Conservation (phyloP, 2,113 vertebrate genomes). For the Mormyrus iriodes region DNA sequence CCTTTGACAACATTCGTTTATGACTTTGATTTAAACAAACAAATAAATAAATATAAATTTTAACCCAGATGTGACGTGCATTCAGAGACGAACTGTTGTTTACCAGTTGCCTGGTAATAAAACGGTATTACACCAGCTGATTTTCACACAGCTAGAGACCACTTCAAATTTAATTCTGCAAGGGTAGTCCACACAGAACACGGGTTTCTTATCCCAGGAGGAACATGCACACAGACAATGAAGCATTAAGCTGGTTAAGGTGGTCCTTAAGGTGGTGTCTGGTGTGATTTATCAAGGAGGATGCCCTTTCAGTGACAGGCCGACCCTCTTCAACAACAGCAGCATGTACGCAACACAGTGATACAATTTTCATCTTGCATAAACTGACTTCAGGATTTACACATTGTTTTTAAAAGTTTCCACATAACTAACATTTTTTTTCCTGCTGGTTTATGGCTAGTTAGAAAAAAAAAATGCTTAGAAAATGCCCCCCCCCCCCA, state of each 20-base stretch:
- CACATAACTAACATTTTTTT: not conserved
- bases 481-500: not conserved
- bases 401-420: not conserved
- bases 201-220: not conserved
- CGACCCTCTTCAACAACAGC: not conserved
- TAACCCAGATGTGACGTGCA: not conserved
- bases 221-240: not conserved
- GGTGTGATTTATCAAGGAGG: not conserved
- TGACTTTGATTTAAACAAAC: not conserved
- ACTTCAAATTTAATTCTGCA: not conserved
- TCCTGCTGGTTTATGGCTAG: not conserved
- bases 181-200: not conserved
- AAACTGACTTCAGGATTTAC: not conserved
- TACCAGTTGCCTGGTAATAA: not conserved
- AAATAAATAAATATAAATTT: not conserved
- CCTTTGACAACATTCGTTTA: not conserved
- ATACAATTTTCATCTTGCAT: not conserved
- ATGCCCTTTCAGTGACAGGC: not conserved
- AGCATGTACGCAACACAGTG: not conserved
- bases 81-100: not conserved
- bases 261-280: not conserved
- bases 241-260: not conserved
- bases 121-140: not conserved
- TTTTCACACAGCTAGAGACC: not conserved
- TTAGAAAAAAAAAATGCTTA: not conserved